Percentiles rank a stretch among this genome's conserved stretches.
Conservation (phyloP, 2,113 vertebrate genomes). For the Tricholaema leucomelas region DNA sequence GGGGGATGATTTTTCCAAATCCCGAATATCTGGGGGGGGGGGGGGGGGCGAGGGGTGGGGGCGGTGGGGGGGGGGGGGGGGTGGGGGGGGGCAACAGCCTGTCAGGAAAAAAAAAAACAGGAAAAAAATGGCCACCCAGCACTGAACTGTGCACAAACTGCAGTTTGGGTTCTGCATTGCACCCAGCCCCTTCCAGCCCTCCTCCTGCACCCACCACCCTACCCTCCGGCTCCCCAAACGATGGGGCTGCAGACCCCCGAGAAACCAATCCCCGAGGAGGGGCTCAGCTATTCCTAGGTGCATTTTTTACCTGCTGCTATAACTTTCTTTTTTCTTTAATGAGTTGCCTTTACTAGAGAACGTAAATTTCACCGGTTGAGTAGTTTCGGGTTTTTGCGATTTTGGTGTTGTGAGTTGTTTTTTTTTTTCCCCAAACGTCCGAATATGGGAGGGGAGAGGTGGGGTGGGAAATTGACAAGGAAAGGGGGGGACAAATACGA, state of each 20-base stretch:
- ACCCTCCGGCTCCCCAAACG: neutral
- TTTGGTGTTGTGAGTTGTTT: neutral
- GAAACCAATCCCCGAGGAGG: neutral
- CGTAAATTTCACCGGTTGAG: neutral
- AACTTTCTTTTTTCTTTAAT: neutral
- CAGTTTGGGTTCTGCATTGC: constrained; percentile 42
- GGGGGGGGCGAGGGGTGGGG: too few species aligned
- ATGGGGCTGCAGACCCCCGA: neutral
- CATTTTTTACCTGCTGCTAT: neutral
- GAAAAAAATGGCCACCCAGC: constrained; percentile 52
- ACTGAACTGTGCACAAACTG: constrained; percentile 41
- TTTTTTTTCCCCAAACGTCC: neutral
- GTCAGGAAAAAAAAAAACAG: neutral
- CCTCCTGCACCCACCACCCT: too few species aligned
- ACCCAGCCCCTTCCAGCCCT: neutral
- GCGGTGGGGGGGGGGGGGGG: too few species aligned
- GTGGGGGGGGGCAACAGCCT: neutral
- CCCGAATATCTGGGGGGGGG: neutral
- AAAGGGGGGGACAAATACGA: neutral
- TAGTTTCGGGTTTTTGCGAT: neutral
- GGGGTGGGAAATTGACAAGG: too few species aligned
- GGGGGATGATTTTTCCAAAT: neutral
- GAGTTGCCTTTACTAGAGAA: neutral
- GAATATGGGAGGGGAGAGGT: too few species aligned
- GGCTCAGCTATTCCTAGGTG: neutral